Evolutionary conservation across 2,888 invertebrate species (phyloP).

Genomic region (Eupithecia subfuscata): DNA sequence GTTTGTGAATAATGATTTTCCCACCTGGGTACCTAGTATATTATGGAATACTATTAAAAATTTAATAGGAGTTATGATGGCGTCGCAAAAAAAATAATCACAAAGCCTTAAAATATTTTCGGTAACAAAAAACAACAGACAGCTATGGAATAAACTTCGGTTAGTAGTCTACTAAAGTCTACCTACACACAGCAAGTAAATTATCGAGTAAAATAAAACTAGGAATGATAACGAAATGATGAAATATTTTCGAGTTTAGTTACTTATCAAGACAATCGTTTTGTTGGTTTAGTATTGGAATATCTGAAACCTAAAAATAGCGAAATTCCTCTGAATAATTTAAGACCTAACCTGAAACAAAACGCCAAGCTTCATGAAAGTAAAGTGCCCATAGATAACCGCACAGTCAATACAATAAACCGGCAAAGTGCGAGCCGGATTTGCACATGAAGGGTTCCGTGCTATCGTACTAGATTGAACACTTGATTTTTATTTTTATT

Average conservation of each 20-base stretch:
- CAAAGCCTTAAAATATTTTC: too few species aligned
- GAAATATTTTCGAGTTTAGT: neutral
- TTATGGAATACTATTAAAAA: too few species aligned
- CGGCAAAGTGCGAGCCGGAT: neutral
- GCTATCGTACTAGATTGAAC: neutral
- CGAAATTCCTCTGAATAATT: constrained; percentile 2
- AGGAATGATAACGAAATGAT: neutral
- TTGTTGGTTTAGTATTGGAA: neutral
- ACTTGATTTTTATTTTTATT: too few species aligned
- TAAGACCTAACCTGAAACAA: constrained; percentile 16
- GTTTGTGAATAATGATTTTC: too few species aligned
- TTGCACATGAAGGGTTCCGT: neutral
- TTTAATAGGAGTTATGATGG: neutral
- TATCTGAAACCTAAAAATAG: neutral
- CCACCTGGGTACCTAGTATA: too few species aligned
- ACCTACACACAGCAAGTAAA: neutral
- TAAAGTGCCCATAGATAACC: constrained; percentile 28
- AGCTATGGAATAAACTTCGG: neutral
- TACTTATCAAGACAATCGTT: neutral
- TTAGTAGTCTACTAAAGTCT: too few species aligned
- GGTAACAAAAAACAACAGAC: neutral
- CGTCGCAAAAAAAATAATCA: neutral
- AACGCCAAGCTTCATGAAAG: constrained; percentile 17
- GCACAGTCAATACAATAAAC: constrained; percentile 22
- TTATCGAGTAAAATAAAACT: neutral